phyloP scores from a whole-genome alignment of 1,140 invertebrate genomes.

The Maniola jurtina region DNA sequence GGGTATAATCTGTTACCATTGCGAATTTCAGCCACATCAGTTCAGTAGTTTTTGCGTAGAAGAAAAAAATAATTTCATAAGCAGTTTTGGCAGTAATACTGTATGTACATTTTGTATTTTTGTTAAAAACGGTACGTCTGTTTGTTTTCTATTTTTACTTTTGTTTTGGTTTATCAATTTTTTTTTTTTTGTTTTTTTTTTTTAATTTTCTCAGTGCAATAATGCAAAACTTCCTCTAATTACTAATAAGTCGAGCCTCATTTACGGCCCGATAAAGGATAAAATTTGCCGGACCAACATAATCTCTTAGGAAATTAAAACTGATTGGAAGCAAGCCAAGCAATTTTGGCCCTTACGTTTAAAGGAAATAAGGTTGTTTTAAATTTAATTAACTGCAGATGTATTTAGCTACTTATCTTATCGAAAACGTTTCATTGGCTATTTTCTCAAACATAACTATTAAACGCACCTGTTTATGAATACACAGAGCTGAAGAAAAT shows the following conservation, averaged over 20 bases:
- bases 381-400: background rate
- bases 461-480: background rate
- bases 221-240: background rate
- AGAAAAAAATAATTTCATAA: too few species aligned
- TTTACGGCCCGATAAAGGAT: background rate
- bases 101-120: too few species aligned
- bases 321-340: background rate
- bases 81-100: too few species aligned
- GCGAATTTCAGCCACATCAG: too few species aligned
- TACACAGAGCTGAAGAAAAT: background rate
- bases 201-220: too few species aligned
- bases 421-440: conserved; percentile 3
- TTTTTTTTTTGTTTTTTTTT: too few species aligned
- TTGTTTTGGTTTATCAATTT: too few species aligned
- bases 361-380: background rate
- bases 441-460: conserved; percentile 7
- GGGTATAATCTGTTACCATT: too few species aligned
- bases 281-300: background rate
- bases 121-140: too few species aligned
- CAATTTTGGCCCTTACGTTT: background rate
- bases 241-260: background rate
- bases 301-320: background rate
- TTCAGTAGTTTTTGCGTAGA: too few species aligned
- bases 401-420: conserved; percentile 1
- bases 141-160: too few species aligned